Percentiles rank a stretch among this genome's conserved stretches.
Conservation (phyloP, 2,113 vertebrate species). For the mouse (Mus musculus) region GRCm39 chr2:53796501-53797000, state of each 20-base stretch:
- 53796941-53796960: background rate
- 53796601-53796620: background rate
- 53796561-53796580: background rate
- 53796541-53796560: slow-evolving; percentile 1
- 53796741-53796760: background rate
- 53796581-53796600: background rate
- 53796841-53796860: background rate
- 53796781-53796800: slow-evolving; percentile 29
- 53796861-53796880: background rate
- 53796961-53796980: background rate
- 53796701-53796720: background rate
- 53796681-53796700: background rate
- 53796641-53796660: background rate
- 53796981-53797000: background rate
- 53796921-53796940: background rate
- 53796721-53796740: background rate
- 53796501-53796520: background rate
- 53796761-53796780: background rate
- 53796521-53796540: slow-evolving; percentile 4
- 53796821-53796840: background rate
- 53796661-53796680: background rate
- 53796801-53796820: background rate
- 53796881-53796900: background rate
- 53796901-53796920: background rate
- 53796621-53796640: background rate